Base-by-base conservation (phyloP, 2,113 vertebrate genomes). In the Scytalopus superciliaris region DNA sequence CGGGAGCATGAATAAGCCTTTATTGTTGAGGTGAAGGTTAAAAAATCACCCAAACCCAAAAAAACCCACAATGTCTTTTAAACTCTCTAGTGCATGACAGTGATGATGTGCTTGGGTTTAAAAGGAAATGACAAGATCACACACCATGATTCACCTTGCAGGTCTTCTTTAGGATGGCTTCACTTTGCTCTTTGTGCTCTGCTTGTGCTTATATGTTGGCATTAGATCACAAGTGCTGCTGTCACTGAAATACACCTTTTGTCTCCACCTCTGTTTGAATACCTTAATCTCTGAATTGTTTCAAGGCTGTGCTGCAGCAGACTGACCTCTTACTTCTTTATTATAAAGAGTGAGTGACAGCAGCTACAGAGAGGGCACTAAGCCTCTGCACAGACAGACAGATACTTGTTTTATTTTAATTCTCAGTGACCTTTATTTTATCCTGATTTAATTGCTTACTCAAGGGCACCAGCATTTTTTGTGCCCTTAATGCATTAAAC, bases 391-490 rank as follows among this genome's bases (percentile, higher is more conserved):
- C n/a, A 63, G 64, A 40, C 40, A 78, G 69, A 31, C 16, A 66
- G 33, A 6, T 68, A 76, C 31, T 93, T 87, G 52, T 78, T 95
- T 95, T 55, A 21, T 50, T 96, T 89, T 72, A 35, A 84, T 90
- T 91, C 57, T 77, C 47, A 12, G 63, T 55, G 63, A 88, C 45
- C 72, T 95, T 83, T 94, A 23, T 76, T 87, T 90, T 90, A 57
- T 63, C 55, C 14, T 56, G 39, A 81, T 88, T 94, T 76, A 63
- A 10, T 84, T 93, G 59, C 50, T 88, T 4, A 14, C 47, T 73
- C 72, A 62, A 92, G 27, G 59, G 10, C 3, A 6, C 17, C 10
- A 39, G 7, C 24, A n/a, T 42, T 83, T 94, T 67, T 35, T 27
- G 15, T 90, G 67, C 42, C 45, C 35, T 88, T 83, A 59, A 84